Base-by-base conservation (phyloP, 2,888 invertebrate genomes). In the Aleiodes testaceus region DNA sequence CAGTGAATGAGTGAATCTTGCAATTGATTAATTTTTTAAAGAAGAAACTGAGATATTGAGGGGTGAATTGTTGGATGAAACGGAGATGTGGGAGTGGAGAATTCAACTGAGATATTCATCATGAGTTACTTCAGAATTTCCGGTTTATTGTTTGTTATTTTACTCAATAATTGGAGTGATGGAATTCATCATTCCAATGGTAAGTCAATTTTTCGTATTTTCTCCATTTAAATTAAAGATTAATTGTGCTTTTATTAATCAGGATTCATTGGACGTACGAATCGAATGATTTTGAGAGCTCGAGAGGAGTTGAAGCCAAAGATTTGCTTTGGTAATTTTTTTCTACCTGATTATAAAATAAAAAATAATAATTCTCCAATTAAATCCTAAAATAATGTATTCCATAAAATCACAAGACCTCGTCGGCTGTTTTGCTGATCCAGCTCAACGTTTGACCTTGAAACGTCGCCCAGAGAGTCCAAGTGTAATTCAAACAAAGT, bases 381-480 rank as follows among this genome's bases (percentile, higher is more conserved):
- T 88, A 89, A 91, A 82, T 86, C 91, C 69, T 91, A 67, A 90
- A 12, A 44, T 47, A 6, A 18, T 42, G 59, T 50, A 65, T 14
- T 18, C 11, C 2, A 42, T 69, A 6, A 12, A 18, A 12, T 55
- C 53, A 11, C 26, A 79, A 91, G 91, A 91, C 77, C 79, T 87
- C 9, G 88, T 91, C 0, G 91, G 91, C 5, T 91, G 91, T 78
- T 91, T 91, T 73, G 87, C 87, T 50, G 85, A 90, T 70, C 88
- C 89, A 1, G 87, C 89, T 66, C 86, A 87, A 53, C 87, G 88
- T 64, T 87, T 90, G 2, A 88, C 90, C 0, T 77, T 91, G 5
- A 90, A 90, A 81, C 89, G 89, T 75, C 82, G 88, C 1, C 91
- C 91, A 0, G 90, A 91, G 79, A 86, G 89, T 80, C 91, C 91